A percentile compares a stretch with the other conserved stretches of the same genome.
Evolutionary conservation across 2,888 invertebrate species (phyloP).

Genomic region (Carabus problematicus): DNA sequence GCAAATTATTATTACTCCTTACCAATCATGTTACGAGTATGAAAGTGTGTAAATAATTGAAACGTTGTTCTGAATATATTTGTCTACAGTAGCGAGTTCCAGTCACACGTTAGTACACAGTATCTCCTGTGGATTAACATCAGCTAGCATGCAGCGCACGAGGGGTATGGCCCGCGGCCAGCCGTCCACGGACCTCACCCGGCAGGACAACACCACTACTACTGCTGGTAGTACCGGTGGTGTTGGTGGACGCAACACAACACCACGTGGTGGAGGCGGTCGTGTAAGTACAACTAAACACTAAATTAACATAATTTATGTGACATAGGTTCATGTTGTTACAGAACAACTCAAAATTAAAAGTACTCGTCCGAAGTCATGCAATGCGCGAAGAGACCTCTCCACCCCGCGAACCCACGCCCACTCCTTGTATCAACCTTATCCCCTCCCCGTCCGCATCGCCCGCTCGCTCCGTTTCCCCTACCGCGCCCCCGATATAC

Average conservation of each 20-base stretch:
- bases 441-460: slow-evolving; percentile 50
- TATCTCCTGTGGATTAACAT: slow-evolving; percentile 7
- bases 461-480: slow-evolving; percentile 7
- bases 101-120: slow-evolving; percentile 26
- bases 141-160: slow-evolving; percentile 36
- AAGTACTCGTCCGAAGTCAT: slow-evolving; percentile 86
- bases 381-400: slow-evolving; percentile 86
- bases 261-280: slow-evolving; percentile 45
- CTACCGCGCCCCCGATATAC: neutral
- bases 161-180: slow-evolving; percentile 18
- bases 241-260: slow-evolving; percentile 47
- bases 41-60: slow-evolving; percentile 27
- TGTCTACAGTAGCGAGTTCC: slow-evolving; percentile 28
- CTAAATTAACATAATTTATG: neutral
- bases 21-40: too few species aligned
- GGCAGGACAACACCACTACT: slow-evolving; percentile 25
- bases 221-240: slow-evolving; percentile 43
- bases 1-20: too few species aligned
- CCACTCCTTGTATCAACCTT: slow-evolving; percentile 56
- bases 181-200: neutral
- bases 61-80: slow-evolving; percentile 10
- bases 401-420: slow-evolving; percentile 61
- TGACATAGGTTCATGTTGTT: slow-evolving; percentile 45
- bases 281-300: slow-evolving; percentile 5
- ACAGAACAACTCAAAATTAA: slow-evolving; percentile 76